Evolutionary conservation across 2,113 vertebrate genomes (phyloP).

Genomic region (Gopherus flavomarginatus): DNA sequence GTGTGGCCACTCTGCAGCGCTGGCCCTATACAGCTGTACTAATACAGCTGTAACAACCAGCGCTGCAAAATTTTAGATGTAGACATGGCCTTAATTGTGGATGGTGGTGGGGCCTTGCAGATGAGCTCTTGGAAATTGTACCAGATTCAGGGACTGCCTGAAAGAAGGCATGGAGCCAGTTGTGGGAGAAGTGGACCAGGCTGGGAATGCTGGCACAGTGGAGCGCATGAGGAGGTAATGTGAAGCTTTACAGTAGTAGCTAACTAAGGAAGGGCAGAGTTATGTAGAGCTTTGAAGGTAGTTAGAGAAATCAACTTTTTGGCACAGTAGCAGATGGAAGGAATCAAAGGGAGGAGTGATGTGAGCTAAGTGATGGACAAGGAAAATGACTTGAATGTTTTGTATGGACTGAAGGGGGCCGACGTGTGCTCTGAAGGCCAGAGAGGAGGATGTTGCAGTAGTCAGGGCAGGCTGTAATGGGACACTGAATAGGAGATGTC

Average conservation of each 20-base stretch:
- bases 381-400: background rate
- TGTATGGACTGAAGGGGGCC: background rate
- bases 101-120: background rate
- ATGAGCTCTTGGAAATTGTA: background rate
- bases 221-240: fast-evolving
- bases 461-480: background rate
- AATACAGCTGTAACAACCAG: no score
- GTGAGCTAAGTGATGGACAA: fast-evolving
- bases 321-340: background rate
- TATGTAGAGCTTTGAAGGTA: background rate
- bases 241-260: background rate
- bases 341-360: background rate
- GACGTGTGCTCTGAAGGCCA: fast-evolving
- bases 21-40: no score
- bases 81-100: background rate
- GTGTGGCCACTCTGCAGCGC: no score
- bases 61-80: no score
- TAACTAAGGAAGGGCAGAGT: background rate
- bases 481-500: background rate
- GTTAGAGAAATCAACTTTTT: background rate
- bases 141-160: background rate
- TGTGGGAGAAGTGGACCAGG: background rate
- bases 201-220: background rate
- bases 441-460: background rate
- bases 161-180: fast-evolving